These are phyloP conservation scores for Polia nebulosa DNA, from an alignment of 2,888 invertebrate species.

Conservation along the genomic window DNA sequence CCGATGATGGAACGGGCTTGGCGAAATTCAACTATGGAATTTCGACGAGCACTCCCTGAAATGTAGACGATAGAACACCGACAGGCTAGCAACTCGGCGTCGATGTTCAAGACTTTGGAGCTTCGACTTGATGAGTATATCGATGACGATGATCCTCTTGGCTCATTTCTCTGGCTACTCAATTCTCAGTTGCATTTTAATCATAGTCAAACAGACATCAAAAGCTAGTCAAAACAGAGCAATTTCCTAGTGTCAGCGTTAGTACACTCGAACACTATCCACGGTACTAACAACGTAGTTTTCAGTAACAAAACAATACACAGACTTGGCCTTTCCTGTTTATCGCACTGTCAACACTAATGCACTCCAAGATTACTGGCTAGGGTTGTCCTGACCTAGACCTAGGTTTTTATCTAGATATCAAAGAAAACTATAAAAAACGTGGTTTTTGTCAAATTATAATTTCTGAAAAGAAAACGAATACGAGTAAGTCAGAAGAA, in stretches of 20 bases:
- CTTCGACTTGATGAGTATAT: too few relatives aligned
- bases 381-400: slow-evolving; percentile 41
- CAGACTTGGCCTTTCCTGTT: slow-evolving; percentile 54
- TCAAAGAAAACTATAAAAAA: not conserved
- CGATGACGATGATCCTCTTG: too few relatives aligned
- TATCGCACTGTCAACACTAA: slow-evolving; percentile 61
- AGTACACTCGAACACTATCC: slow-evolving; percentile 16
- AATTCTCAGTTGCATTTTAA: not conserved
- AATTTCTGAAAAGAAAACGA: too few relatives aligned
- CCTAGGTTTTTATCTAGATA: not conserved
- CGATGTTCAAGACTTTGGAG: too few relatives aligned
- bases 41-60: too few relatives aligned
- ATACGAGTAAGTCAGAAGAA: too few relatives aligned
- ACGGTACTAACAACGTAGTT: slow-evolving; percentile 29
- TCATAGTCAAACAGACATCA: not conserved
- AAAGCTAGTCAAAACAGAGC: not conserved
- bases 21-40: too few relatives aligned
- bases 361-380: slow-evolving; percentile 63
- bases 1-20: too few relatives aligned
- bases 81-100: too few relatives aligned
- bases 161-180: too few relatives aligned
- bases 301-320: slow-evolving; percentile 46
- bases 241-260: slow-evolving; percentile 15
- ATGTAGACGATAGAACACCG: too few relatives aligned
- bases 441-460: too few relatives aligned